A percentile compares a stretch with the other conserved stretches of the same genome.
Conservation (phyloP, 2,797 vertebrate genomes). For the Fringilla coelebs region DNA sequence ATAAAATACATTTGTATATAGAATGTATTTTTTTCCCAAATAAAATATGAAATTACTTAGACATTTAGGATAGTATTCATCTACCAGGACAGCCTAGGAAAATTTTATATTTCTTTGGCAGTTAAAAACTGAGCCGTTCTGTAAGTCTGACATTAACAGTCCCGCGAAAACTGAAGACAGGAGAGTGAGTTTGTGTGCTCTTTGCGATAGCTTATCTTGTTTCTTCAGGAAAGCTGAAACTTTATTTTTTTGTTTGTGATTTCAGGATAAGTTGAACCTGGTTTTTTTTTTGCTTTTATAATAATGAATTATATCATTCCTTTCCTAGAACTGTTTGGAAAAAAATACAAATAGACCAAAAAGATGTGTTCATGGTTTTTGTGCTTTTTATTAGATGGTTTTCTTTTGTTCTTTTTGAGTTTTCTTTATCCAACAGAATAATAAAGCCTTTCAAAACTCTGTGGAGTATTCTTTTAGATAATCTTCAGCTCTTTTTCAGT, state of each 20-base stretch:
- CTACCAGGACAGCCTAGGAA: not conserved
- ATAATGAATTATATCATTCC: not conserved
- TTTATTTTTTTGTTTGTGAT: not conserved
- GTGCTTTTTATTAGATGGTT: not conserved
- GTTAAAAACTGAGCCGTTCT: not conserved
- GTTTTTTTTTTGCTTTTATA: not conserved
- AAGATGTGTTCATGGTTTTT: not conserved
- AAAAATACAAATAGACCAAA: not conserved
- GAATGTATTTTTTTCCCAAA: not conserved
- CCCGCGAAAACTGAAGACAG: not conserved
- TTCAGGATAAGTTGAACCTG: not conserved
- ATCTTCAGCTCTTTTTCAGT: not conserved
- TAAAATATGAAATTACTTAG: not conserved
- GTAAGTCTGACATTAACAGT: not conserved
- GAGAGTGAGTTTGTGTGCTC: not conserved
- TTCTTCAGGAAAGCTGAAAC: not conserved
- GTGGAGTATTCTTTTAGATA: not conserved
- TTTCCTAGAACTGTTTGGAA: not conserved
- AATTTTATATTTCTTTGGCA: not conserved
- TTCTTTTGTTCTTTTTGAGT: not conserved
- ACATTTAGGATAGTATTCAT: not conserved
- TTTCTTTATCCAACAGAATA: not conserved
- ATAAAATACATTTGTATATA: not conserved
- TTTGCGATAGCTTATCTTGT: not conserved
- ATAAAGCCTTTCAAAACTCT: not conserved